A percentile compares a stretch with the other conserved stretches of the same genome.
Evolutionary conservation across 2,113 vertebrate species (phyloP).

Genomic region (Caracal caracal): DNA sequence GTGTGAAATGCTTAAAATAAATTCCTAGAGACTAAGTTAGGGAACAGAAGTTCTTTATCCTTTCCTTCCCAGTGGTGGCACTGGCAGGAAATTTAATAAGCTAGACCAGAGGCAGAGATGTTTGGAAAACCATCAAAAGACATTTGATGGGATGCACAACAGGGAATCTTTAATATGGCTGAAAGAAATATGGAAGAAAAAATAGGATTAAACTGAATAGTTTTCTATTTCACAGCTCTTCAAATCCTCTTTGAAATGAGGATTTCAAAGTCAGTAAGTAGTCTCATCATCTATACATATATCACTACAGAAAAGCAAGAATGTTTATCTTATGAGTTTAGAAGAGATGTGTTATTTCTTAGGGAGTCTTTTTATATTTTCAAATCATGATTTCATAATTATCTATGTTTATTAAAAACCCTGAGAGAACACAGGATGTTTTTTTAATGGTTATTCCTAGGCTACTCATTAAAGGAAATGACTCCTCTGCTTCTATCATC

Average conservation of each 20-base stretch:
- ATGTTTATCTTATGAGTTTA: slow-evolving; percentile 30
- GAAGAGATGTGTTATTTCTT: slow-evolving; percentile 43
- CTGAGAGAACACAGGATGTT: neutral
- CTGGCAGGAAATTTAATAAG: slow-evolving; percentile 59
- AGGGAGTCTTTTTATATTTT: slow-evolving; percentile 11
- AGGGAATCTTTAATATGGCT: slow-evolving; percentile 51
- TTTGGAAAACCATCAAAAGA: slow-evolving; percentile 67
- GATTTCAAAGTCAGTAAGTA: slow-evolving; percentile 64
- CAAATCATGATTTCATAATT: slow-evolving; percentile 15
- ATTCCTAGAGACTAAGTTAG: slow-evolving; percentile 51
- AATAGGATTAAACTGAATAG: slow-evolving; percentile 14
- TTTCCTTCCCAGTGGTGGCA: slow-evolving; percentile 47
- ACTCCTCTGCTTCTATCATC: neutral
- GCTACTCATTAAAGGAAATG: neutral
- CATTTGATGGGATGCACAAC: slow-evolving; percentile 37
- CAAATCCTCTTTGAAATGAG: too few relatives aligned
- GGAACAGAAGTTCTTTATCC: slow-evolving; percentile 68
- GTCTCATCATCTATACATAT: neutral
- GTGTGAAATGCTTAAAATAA: slow-evolving; percentile 65
- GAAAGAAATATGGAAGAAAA: slow-evolving; percentile 29
- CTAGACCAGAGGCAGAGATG: slow-evolving; percentile 38
- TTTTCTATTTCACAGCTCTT: slow-evolving; percentile 48
- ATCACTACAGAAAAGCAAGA: slow-evolving; percentile 1
- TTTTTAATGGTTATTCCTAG: slow-evolving; percentile 39
- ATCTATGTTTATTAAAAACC: slow-evolving; percentile 37